Conservation (phyloP, 1,140 invertebrate genomes). For the Drosophila pseudoananassae region DNA sequence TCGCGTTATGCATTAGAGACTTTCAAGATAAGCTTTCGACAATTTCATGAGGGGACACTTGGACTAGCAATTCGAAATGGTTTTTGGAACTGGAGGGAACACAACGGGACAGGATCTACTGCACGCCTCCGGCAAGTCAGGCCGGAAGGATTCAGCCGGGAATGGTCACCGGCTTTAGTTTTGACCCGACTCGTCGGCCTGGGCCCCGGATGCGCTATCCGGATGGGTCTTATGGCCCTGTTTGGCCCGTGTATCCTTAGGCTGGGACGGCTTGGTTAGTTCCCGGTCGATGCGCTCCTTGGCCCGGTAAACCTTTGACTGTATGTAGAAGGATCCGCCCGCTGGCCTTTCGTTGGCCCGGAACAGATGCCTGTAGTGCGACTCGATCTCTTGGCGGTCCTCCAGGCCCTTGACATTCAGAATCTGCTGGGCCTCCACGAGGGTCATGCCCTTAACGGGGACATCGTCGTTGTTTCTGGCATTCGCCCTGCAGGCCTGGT, state of each 20-base stretch:
- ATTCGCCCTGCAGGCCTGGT: constrained; percentile 1
- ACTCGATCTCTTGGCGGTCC: constrained; percentile 36
- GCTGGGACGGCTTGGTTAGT: constrained; percentile 73
- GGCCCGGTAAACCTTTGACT: constrained; percentile 97
- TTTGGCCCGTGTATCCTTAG: too few species aligned
- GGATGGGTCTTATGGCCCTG: neutral
- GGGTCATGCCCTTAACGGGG: constrained; percentile 53
- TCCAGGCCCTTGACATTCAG: constrained; percentile 46
- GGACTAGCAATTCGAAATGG: neutral
- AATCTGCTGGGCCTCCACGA: constrained; percentile 53
- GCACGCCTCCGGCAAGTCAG: neutral
- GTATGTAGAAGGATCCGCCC: constrained; percentile 98
- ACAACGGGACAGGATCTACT: constrained; percentile 1
- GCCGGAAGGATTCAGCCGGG: neutral
- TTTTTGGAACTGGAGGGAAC: neutral
- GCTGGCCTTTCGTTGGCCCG: constrained; percentile 94
- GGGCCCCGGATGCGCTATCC: neutral
- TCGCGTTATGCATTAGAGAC: neutral
- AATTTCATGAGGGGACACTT: neutral
- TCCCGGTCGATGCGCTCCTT: constrained; percentile 96
- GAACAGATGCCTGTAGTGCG: constrained; percentile 91
- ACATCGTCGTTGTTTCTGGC: neutral
- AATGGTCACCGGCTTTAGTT: constrained; percentile 1
- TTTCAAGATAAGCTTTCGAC: neutral
- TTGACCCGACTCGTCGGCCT: neutral